A percentile compares a stretch with the other conserved stretches of the same genome.
Evolutionary conservation across 2,888 invertebrate species (phyloP).

Genomic region (Agrotis exclamationis): DNA sequence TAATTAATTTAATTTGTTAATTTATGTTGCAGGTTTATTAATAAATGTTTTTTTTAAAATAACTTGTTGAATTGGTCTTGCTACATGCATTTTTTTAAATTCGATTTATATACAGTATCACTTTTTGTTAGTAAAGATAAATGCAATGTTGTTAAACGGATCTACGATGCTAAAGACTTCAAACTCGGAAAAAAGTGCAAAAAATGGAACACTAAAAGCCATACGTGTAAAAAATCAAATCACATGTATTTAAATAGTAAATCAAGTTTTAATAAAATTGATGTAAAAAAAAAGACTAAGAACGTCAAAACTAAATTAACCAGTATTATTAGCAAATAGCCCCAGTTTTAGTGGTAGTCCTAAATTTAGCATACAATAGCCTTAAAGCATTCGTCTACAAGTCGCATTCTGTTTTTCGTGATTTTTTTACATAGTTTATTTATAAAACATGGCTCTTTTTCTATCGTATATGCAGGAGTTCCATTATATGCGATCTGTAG

Average conservation of each 20-base stretch:
- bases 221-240: neutral
- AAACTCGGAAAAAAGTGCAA: conserved; percentile 5
- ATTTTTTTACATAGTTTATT: neutral
- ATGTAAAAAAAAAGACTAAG: neutral
- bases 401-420: too few species aligned
- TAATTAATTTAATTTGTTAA: too few species aligned
- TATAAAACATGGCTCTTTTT: neutral
- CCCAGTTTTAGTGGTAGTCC: neutral
- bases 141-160: too few species aligned
- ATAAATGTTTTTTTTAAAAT: too few species aligned
- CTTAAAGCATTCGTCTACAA: neutral
- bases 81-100: too few species aligned
- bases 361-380: conserved; percentile 42
- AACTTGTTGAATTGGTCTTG: too few species aligned
- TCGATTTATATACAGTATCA: too few species aligned
- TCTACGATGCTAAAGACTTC: neutral
- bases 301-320: conserved; percentile 9
- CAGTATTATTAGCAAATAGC: conserved; percentile 12
- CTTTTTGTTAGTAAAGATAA: neutral
- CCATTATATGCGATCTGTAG: neutral
- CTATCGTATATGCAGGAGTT: too few species aligned
- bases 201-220: too few species aligned
- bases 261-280: neutral
- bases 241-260: conserved; percentile 3
- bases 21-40: too few species aligned